phyloP scores from a whole-genome alignment of 2,797 vertebrate species.

The Menidia menidia region DNA sequence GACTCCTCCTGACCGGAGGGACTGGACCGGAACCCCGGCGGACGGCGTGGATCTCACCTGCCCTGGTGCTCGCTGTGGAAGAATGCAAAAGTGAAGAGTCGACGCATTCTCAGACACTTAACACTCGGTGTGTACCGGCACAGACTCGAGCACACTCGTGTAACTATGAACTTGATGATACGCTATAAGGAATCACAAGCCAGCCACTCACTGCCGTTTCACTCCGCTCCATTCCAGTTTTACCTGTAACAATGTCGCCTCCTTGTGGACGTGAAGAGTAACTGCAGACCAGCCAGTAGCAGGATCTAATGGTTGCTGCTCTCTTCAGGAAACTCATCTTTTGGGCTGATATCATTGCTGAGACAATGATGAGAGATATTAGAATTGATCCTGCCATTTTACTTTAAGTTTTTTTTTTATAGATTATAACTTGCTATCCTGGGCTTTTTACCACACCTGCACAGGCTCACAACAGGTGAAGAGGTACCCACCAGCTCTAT shows the following conservation, averaged over 20 bases:
- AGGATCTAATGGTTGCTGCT: constrained; percentile 76
- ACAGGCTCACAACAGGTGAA: constrained; percentile 62
- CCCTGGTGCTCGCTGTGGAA: constrained; percentile 22
- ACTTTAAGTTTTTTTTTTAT: constrained; percentile 30
- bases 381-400: constrained; percentile 58
- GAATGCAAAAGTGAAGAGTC: constrained; percentile 20
- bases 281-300: constrained; percentile 79
- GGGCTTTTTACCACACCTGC: constrained; percentile 54
- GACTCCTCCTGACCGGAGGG: constrained; percentile 24
- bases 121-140: constrained; percentile 39
- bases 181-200: constrained; percentile 41
- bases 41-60: constrained; percentile 48
- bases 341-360: constrained; percentile 54
- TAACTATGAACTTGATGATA: constrained; percentile 41
- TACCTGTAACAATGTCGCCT: constrained; percentile 55
- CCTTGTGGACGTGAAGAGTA: constrained; percentile 61
- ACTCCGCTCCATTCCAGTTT: constrained; percentile 52
- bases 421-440: constrained; percentile 38
- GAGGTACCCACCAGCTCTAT: constrained; percentile 63
- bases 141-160: constrained; percentile 40
- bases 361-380: constrained; percentile 53
- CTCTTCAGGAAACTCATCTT: constrained; percentile 36
- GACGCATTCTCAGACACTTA: constrained; percentile 32
- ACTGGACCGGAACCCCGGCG: constrained; percentile 30
- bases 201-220: constrained; percentile 66